A percentile compares a stretch with the other conserved stretches of the same genome.
phyloP scores from a whole-genome alignment of 2,888 invertebrate genomes.

The Elmis aenea region DNA sequence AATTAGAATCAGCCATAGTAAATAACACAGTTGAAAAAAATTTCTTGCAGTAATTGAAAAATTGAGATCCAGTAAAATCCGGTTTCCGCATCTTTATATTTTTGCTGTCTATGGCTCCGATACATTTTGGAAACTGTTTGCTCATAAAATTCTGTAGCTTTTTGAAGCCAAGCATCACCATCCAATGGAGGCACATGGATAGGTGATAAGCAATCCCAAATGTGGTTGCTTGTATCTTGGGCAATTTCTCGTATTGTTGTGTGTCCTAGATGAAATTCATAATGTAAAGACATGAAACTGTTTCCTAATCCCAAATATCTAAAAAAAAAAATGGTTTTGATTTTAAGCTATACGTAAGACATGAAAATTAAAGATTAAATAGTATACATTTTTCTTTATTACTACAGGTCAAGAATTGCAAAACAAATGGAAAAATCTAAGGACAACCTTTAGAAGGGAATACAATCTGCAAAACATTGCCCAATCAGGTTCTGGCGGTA shows the following conservation, averaged over 20 bases:
- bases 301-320: no score
- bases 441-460: conserved; percentile 16
- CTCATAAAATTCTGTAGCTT: conserved; percentile 17
- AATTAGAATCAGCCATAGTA: conserved; percentile 3
- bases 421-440: conserved; percentile 21
- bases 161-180: conserved; percentile 13
- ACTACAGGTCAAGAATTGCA: conserved; percentile 19
- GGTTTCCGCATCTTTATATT: conserved; percentile 6
- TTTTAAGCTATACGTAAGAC: neutral
- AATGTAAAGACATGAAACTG: conserved; percentile 15
- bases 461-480: conserved; percentile 12
- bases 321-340: conserved; percentile 2
- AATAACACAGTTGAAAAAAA: conserved; percentile 6
- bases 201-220: conserved; percentile 23
- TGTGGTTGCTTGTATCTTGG: conserved; percentile 25
- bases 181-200: conserved; percentile 3
- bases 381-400: conserved; percentile 6
- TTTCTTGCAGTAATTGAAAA: conserved; percentile 9
- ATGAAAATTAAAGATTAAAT: neutral
- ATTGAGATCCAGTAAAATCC: conserved; percentile 5
- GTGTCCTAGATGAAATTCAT: conserved; percentile 27
- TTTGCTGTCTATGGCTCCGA: conserved; percentile 8
- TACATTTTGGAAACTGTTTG: conserved; percentile 20
- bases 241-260: conserved; percentile 26
- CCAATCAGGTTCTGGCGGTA: conserved; percentile 5